Percentiles rank a stretch among this genome's conserved stretches.
Conservation (phyloP, 2,797 vertebrate genomes). For the Limnodromus scolopaceus region DNA sequence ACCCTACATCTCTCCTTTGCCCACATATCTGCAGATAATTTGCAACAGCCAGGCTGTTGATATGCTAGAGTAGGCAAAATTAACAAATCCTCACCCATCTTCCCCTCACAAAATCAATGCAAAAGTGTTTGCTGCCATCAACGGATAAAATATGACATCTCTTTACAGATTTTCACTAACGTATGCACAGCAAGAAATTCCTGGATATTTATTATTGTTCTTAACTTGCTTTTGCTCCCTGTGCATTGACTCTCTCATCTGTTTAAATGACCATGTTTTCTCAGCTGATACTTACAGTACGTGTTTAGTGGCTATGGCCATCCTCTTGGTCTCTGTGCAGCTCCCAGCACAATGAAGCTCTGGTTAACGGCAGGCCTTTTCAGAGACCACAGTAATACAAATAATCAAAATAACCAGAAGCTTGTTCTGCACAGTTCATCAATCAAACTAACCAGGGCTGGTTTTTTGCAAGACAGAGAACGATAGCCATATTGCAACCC, state of each 20-base stretch:
- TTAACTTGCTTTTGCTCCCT: background rate
- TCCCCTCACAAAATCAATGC: background rate
- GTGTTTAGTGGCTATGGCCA: background rate
- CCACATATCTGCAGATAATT: background rate
- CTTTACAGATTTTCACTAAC: background rate
- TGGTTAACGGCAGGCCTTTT: background rate
- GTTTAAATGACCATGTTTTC: background rate
- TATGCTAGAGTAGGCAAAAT: background rate
- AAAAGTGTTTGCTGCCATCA: background rate
- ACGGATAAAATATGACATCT: background rate
- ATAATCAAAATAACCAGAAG: conserved; percentile 12
- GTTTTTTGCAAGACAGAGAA: background rate
- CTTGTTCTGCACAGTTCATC: background rate
- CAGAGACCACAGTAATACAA: background rate
- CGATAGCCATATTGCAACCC: background rate
- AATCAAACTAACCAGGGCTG: background rate
- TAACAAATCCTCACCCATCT: background rate
- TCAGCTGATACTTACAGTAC: background rate
- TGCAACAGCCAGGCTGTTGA: background rate
- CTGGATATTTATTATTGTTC: background rate
- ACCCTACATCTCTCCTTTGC: background rate
- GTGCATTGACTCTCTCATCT: background rate
- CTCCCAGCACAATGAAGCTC: background rate
- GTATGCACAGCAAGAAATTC: background rate
- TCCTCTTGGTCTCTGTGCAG: background rate